Base-by-base conservation (phyloP, 1,140 invertebrate species). In the Pseudachorutes palmiensis region DNA sequence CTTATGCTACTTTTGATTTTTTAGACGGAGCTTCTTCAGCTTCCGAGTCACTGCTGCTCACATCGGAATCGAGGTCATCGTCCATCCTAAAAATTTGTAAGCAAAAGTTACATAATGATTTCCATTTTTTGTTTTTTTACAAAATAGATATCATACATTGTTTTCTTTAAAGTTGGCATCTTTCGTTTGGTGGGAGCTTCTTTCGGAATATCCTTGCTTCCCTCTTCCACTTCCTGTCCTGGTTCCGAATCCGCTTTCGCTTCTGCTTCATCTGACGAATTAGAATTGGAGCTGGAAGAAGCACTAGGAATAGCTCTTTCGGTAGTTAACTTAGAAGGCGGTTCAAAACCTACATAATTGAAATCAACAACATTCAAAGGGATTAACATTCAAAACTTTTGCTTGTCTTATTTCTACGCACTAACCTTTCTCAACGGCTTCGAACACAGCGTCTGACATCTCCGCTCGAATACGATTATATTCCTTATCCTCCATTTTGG, bases 361-460 rank as follows among this genome's bases (percentile, higher is more conserved):
- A 26, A 28, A 28, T 55, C 5, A 31, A 29, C 9, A 64, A 22
- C 3, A 2, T 2, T 19, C 48, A 28, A 26, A 24, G 19, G 36
- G 32, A 2, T 12, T 2, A 45, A 14, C 24, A 14, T 29, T 14
- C 14, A 30, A 9, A 32, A 12, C 60, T 36, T 36, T 62, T 12
- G 24, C 16, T 12, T 12, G 14, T 14, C n/a, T n/a, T n/a, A n/a
- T n/a, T n/a, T n/a, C n/a, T n/a, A n/a, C n/a, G n/a, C n/a, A n/a
- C n/a, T n/a, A n/a, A n/a, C 90, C 91, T 77, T 88, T 84, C 72
- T 89, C 85, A 0, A 96, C 83, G 9, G 94, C 90, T 77, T 91
- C 87, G 72, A 85, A 86, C 0, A 94, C 83, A 68, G 86, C 85
- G 72, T 94, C 90, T 1, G 87, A 84, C 55, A 96, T 78, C 59